phyloP scores from a whole-genome alignment of 1,140 invertebrate genomes.

The Himalopsyche phryganea region DNA sequence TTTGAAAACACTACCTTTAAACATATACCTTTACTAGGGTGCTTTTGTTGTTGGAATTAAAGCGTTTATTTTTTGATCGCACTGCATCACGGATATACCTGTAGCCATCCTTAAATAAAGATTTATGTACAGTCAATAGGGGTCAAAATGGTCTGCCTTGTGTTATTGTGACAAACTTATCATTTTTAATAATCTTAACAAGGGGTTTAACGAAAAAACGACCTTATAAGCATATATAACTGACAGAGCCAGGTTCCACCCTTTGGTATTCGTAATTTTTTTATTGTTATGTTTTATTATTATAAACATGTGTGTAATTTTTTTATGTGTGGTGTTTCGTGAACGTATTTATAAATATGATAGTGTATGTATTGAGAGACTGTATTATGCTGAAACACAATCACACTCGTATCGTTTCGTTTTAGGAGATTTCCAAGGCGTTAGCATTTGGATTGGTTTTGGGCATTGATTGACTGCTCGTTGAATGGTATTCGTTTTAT shows the following conservation, averaged over 20 bases:
- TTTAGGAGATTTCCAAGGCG: no score
- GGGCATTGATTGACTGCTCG: no score
- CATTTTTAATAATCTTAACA: constrained; percentile 37
- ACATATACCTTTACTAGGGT: no score
- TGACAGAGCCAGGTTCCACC: constrained; percentile 11
- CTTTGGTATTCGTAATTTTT: constrained; percentile 19
- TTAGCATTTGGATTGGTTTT: no score
- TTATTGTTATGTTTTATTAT: constrained; percentile 21
- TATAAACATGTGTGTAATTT: constrained; percentile 12
- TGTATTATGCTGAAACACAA: no score
- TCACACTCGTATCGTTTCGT: no score
- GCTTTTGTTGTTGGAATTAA: no score
- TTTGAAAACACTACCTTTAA: no score
- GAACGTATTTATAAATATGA: no score
- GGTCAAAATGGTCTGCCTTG: constrained; percentile 30
- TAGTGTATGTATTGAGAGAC: no score
- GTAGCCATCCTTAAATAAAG: constrained; percentile 23
- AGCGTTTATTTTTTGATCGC: neutral
- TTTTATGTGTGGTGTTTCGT: neutral
- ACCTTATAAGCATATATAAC: constrained; percentile 21
- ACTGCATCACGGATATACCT: constrained; percentile 2
- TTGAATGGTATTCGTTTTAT: constrained; percentile 5
- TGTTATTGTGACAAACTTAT: constrained; percentile 35
- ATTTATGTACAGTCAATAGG: constrained; percentile 33
- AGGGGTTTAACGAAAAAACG: constrained; percentile 31